A percentile compares a stretch with the other conserved stretches of the same genome.
phyloP scores from a whole-genome alignment of 2,888 invertebrate species.

The Terebella lapidaria region DNA sequence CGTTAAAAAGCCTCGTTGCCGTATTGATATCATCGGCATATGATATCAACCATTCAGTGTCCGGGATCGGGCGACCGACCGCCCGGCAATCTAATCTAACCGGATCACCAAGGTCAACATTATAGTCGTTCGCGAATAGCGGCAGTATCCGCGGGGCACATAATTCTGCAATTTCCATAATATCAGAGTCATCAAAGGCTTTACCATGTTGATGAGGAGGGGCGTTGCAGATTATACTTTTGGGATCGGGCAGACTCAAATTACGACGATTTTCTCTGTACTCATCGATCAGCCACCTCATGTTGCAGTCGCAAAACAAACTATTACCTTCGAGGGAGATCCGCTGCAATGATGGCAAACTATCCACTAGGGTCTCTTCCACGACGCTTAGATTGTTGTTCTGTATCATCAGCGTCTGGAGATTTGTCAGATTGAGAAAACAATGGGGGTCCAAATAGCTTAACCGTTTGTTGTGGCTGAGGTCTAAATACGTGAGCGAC shows the following conservation, averaged over 20 bases:
- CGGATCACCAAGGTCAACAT: conserved; percentile 14
- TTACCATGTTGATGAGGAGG: not conserved
- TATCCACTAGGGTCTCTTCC: conserved; percentile 5
- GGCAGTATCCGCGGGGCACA: conserved; percentile 21
- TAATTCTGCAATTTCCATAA: not conserved
- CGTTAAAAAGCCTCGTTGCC: not conserved
- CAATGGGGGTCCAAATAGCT: conserved; percentile 12
- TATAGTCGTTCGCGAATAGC: conserved; percentile 10
- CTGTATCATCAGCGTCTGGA: conserved; percentile 5
- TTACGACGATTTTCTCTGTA: not conserved
- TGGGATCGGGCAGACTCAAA: not conserved
- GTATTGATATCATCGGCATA: conserved; percentile 7
- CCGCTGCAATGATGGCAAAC: not conserved
- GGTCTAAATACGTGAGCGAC: conserved; percentile 4
- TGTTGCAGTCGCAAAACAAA: conserved; percentile 17
- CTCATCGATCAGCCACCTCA: conserved; percentile 9
- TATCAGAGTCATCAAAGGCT: not conserved
- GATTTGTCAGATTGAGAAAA: conserved; percentile 10
- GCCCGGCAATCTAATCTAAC: conserved; percentile 21
- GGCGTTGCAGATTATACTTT: not conserved
- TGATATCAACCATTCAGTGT: conserved; percentile 19
- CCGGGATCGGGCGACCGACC: conserved; percentile 19
- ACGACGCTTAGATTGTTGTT: conserved; percentile 10
- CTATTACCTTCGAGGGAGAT: conserved; percentile 12
- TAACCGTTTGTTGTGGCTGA: conserved; percentile 12